Percentiles rank a stretch among this genome's conserved stretches.
These are phyloP conservation scores for Eupithecia pulchellata DNA, from an alignment of 2,888 invertebrate genomes.

Conservation along the genomic window DNA sequence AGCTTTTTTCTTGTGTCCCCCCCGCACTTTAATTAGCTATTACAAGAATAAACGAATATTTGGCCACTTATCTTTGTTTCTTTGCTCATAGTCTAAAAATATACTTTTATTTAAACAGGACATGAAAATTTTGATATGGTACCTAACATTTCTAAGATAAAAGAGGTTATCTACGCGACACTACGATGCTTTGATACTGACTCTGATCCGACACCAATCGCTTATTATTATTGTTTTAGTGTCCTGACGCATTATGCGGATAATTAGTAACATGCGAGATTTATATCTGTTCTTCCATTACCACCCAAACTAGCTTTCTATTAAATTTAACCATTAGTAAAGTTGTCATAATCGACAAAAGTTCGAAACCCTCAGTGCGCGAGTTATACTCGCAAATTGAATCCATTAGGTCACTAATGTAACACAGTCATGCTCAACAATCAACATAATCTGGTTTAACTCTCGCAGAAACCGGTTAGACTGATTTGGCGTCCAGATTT, in stretches of 20 bases:
- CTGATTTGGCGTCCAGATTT: neutral
- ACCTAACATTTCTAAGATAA: constrained; percentile 5
- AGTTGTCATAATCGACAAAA: too few species aligned
- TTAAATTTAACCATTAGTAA: too few species aligned
- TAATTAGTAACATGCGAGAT: neutral
- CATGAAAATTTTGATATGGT: neutral
- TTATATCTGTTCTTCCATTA: too few species aligned
- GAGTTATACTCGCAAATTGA: too few species aligned
- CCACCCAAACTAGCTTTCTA: too few species aligned
- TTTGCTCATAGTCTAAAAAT: neutral
- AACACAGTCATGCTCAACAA: too few species aligned
- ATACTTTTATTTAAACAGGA: neutral
- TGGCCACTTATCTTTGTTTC: too few species aligned
- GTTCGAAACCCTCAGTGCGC: too few species aligned
- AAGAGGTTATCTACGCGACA: neutral
- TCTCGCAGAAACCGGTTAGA: neutral
- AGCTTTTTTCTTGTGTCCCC: too few species aligned
- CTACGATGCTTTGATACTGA: neutral
- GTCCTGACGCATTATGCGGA: neutral
- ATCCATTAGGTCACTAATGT: neutral
- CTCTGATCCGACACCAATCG: neutral
- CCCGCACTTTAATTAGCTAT: too few species aligned
- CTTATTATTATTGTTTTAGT: neutral
- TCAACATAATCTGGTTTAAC: neutral
- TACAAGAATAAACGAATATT: too few species aligned